A percentile compares a stretch with the other conserved stretches of the same genome.
Evolutionary conservation across 2,888 invertebrate species (phyloP).

Genomic region (Drosophila stalkeri): DNA sequence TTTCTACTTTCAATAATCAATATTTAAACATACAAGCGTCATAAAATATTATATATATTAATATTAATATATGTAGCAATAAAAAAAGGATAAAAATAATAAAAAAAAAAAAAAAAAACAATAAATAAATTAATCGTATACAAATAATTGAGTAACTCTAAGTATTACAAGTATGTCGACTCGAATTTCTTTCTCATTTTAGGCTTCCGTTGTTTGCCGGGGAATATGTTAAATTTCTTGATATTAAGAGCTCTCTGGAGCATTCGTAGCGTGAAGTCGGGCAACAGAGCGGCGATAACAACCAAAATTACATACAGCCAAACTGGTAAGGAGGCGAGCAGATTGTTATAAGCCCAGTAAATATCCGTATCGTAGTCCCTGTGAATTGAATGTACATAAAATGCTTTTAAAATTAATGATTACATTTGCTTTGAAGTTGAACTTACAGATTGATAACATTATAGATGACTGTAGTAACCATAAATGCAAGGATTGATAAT

Average conservation of each 20-base stretch:
- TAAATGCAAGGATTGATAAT: constrained; percentile 87
- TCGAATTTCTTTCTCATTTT: constrained; percentile 68
- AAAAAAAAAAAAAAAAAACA: constrained; percentile 32
- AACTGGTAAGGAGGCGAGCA: constrained; percentile 87
- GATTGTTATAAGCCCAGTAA: constrained; percentile 87
- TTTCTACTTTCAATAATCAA: too few species aligned
- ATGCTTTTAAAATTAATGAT: background rate
- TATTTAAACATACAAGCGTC: constrained; percentile 55
- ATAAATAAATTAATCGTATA: constrained; percentile 62
- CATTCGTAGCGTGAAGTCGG: constrained; percentile 86
- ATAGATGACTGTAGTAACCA: constrained; percentile 87
- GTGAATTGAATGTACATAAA: background rate
- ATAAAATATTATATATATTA: constrained; percentile 30
- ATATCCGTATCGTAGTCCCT: constrained; percentile 86
- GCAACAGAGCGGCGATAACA: constrained; percentile 86
- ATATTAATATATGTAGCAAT: constrained; percentile 17
- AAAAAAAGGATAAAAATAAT: constrained; percentile 35
- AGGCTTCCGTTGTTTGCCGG: constrained; percentile 74
- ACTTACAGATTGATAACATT: constrained; percentile 88
- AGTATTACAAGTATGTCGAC: constrained; percentile 74
- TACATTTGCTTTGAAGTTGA: background rate
- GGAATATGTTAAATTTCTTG: constrained; percentile 79
- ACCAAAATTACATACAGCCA: constrained; percentile 87
- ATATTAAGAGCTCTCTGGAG: constrained; percentile 75
- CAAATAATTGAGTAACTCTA: constrained; percentile 43